These are phyloP conservation scores for Pseudoatta argentina DNA, from an alignment of 1,140 invertebrate species.

Conservation along the genomic window DNA sequence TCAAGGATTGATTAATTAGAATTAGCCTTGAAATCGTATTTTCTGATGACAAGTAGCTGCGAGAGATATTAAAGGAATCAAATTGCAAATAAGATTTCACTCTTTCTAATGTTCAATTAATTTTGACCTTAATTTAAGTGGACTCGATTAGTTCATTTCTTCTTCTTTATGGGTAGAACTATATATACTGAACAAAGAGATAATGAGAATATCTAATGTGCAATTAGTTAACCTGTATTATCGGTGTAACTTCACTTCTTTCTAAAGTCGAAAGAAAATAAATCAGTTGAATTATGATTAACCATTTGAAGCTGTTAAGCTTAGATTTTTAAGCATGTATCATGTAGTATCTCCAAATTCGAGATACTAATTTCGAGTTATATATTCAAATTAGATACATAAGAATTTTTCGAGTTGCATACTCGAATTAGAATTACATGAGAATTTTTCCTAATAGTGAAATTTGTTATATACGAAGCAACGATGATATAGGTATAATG, in stretches of 20 bases:
- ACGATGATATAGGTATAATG: no score
- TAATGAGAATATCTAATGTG: slow-evolving; percentile 7
- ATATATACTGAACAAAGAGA: neutral
- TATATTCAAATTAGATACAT: no score
- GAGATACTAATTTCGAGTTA: no score
- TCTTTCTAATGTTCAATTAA: neutral
- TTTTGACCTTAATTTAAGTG: neutral
- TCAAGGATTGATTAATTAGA: neutral
- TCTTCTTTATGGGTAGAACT: neutral
- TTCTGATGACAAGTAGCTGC: neutral
- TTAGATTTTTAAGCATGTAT: no score
- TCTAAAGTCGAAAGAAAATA: neutral
- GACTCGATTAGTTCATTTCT: neutral
- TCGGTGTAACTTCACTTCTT: neutral
- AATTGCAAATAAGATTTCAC: slow-evolving; percentile 1
- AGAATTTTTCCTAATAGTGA: no score
- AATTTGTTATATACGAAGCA: no score
- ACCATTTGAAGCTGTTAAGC: neutral
- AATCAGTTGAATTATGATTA: neutral
- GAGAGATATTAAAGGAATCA: slow-evolving; percentile 15
- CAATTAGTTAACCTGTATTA: neutral
- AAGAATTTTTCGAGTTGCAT: no score
- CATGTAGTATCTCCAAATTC: no score
- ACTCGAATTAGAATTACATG: no score
- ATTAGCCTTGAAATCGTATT: neutral